A percentile compares a stretch with the other conserved stretches of the same genome.
Conservation (phyloP, 2,888 invertebrate genomes). For the Lepeophtheirus nordmannii region DNA sequence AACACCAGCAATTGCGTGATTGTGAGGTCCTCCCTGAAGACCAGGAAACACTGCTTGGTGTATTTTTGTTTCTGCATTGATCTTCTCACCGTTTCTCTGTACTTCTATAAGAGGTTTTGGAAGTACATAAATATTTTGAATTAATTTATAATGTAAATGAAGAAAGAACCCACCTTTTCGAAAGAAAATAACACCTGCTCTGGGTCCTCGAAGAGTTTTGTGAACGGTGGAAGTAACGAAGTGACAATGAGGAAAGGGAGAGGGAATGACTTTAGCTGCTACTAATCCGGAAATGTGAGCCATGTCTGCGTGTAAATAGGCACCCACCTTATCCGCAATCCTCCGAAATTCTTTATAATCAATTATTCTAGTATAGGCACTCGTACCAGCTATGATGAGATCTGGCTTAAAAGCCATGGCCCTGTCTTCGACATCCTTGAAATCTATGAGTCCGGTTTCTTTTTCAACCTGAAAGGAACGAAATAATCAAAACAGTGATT, state of each 20-base stretch:
- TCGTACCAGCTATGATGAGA: slow-evolving; percentile 81
- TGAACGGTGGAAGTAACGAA: slow-evolving; percentile 89
- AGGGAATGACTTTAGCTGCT: slow-evolving; percentile 70
- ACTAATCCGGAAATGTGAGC: slow-evolving; percentile 85
- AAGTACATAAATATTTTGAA: too few species aligned
- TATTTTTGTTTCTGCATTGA: slow-evolving; percentile 44
- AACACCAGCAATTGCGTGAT: slow-evolving; percentile 86
- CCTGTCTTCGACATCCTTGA: slow-evolving; percentile 63
- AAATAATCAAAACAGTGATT: background rate
- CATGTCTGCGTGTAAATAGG: slow-evolving; percentile 85
- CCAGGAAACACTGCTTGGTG: slow-evolving; percentile 83
- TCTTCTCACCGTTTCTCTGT: background rate
- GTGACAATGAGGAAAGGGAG: slow-evolving; percentile 77
- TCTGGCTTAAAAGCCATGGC: slow-evolving; percentile 77
- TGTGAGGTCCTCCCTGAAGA: slow-evolving; percentile 93
- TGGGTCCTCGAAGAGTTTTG: slow-evolving; percentile 65
- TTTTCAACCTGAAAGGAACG: slow-evolving; percentile 39
- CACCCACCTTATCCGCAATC: slow-evolving; percentile 62
- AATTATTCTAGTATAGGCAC: slow-evolving; percentile 79
- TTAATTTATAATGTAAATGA: too few species aligned
- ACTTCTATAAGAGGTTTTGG: background rate
- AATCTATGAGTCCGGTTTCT: slow-evolving; percentile 73
- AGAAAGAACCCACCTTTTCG: slow-evolving; percentile 49
- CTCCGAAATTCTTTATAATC: slow-evolving; percentile 55
- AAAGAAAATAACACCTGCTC: slow-evolving; percentile 78